Evolutionary conservation across 2,888 invertebrate species (phyloP), one percentile per base, ranked within the genome.

Genomic region (Schizaphis graminum): DNA sequence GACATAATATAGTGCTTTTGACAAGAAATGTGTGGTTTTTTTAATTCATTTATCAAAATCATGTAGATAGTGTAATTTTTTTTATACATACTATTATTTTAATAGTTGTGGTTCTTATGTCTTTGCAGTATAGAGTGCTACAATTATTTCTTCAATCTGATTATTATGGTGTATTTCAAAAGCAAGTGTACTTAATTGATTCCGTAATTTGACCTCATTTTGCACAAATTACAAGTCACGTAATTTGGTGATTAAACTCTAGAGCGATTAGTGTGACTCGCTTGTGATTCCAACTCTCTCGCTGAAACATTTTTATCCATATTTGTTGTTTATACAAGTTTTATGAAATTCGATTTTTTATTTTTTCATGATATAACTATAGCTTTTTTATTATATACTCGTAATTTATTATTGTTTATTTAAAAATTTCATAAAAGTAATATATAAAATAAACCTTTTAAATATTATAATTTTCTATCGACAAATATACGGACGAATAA

Each of bases 181-280:
- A 61, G 57, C 47, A 61, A 35, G 16, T 26, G 26, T 35, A 92
- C 61, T 41, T 88, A 92, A 92, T 92, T 88, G 87, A 92, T 92
- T 88, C 67, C 21, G 67, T 88, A 67, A 88, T 92, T 88, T 67
- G 41, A 88, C 61, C 87, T 49, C 61, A 49, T 88, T 67, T 88
- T 11, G 87, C 26, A 28, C 28, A 16, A 49, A 92, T 92, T 91
- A 86, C 57, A n/a, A 86, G 87, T 92, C 92, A 61, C 87, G 92
- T 57, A 86, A 91, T 86, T 91, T 26, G 47, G 24, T n/a, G 47
- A 92, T 87, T 92, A 49, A 87, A 87, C 61, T 61, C 26, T 35
- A 35, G 41, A 87, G 61, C 61, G 92, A 87, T 92, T 92, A 92
- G 35, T 35, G 49, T 35, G 16, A 35, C 35, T 67, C 35, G 28